Base-by-base conservation (phyloP, 2,888 invertebrate genomes). In the Cotesia congregata region DNA sequence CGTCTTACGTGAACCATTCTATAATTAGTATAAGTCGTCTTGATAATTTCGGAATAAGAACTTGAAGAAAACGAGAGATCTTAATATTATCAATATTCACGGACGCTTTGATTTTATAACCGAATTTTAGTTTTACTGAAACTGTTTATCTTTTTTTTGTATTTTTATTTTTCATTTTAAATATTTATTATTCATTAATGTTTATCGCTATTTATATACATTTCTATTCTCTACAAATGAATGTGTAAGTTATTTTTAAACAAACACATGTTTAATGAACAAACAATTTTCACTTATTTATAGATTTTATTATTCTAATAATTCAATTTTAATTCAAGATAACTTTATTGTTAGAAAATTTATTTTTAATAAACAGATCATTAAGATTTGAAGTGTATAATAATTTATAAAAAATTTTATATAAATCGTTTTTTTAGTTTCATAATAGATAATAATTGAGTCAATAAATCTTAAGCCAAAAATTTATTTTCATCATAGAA, bases 1-100 rank as follows among this genome's bases (percentile, higher is more conserved):
- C 75, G 71, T 75, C 70, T 75, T 75, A 75, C 75, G 59, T 39
- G 75, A 71, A 64, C 39, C 50, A 17, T 64, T 75, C 75, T 75
- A 75, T 75, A 71, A 75, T 70, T 75, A 75, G 75, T 68, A 50
- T 59, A 50, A 75, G 71, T 65, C 71, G 50, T 62, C 70, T 71
- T 38, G 70, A 75, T 75, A 67, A 75, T 75, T 75, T 59, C 64
- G 71, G 67, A 71, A 75, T 64, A 70, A 50, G 50, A 50, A 50
- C 50, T 7, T 50, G 50, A 41, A 64, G 74, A 39, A 60, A 74
- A 67, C 20, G 70, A 64, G 20, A 38, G 59, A 65, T 69, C 70
- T 75, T 70, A 75, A 65, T 64, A 60, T 65, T 6, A 39, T 65
- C 38, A 61, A 68, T 30, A 38, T 65, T 7, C 20, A 65, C 9